phyloP scores from a whole-genome alignment of 1,140 invertebrate genomes.

The Brachionus sp. region DNA sequence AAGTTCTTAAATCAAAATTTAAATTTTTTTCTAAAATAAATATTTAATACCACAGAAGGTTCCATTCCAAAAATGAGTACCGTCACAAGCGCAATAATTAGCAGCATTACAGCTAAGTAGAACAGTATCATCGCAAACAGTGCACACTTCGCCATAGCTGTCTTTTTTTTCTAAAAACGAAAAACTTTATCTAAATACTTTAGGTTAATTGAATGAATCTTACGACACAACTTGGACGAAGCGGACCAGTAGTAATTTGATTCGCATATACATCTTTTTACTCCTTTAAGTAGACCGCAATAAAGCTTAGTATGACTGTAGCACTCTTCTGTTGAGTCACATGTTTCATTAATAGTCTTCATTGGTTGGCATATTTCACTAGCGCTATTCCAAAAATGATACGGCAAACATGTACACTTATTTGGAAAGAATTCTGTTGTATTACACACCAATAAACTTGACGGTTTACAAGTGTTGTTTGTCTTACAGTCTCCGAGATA shows the following conservation, averaged over 20 bases:
- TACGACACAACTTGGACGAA: not conserved
- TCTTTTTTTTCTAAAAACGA: not conserved
- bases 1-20: not conserved
- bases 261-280: not conserved
- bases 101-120: not conserved
- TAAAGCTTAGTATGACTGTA: not conserved
- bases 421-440: not conserved
- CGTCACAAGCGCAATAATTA: not conserved
- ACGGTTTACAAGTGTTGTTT: not conserved
- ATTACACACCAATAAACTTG: not conserved
- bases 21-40: not conserved
- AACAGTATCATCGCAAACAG: slow-evolving; percentile 17
- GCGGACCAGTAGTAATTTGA: not conserved
- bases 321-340: not conserved
- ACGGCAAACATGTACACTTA: slow-evolving; percentile 5
- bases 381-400: not conserved
- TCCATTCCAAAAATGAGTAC: slow-evolving; percentile 28
- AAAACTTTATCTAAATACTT: not conserved
- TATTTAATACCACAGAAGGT: slow-evolving; percentile 13
- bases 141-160: not conserved
- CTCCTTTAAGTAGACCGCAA: not conserved
- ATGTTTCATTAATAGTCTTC: not conserved
- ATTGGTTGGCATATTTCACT: not conserved
- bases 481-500: not conserved
- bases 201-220: not conserved